Evolutionary conservation across 2,888 invertebrate genomes (phyloP).

Genomic region (Papilio protenor): DNA sequence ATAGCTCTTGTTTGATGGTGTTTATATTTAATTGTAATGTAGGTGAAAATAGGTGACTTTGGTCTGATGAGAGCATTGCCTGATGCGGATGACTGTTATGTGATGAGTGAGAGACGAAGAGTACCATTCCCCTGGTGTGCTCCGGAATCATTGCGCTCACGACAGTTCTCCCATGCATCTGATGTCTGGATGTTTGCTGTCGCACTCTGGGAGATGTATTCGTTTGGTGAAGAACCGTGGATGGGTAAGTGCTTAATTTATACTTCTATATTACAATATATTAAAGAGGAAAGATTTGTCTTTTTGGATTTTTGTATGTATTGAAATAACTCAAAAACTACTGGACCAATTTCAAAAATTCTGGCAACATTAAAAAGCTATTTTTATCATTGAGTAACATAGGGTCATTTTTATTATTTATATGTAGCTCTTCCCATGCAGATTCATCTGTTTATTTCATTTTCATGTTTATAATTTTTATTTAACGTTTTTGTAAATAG

Average conservation of each 20-base stretch:
- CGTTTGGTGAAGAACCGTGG: slow-evolving; percentile 98
- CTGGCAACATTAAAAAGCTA: too few relatives aligned
- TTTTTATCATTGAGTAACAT: too few relatives aligned
- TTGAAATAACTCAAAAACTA: too few relatives aligned
- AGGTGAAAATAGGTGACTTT: slow-evolving; percentile 98
- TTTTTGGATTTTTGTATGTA: too few relatives aligned
- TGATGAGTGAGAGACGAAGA: slow-evolving; percentile 98
- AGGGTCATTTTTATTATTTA: too few relatives aligned
- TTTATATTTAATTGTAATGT: slow-evolving; percentile 18
- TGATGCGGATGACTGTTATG: slow-evolving; percentile 98
- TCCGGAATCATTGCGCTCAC: slow-evolving; percentile 96
- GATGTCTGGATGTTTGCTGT: slow-evolving; percentile 99
- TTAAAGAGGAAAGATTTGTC: too few relatives aligned
- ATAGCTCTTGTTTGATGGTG: neutral
- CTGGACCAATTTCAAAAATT: too few relatives aligned
- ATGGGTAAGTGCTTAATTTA: slow-evolving; percentile 84
- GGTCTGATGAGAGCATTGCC: slow-evolving; percentile 98
- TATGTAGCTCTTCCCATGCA: too few relatives aligned
- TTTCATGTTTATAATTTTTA: too few relatives aligned
- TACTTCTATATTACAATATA: too few relatives aligned
- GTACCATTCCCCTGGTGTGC: slow-evolving; percentile 99
- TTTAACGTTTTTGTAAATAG: too few relatives aligned
- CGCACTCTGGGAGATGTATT: slow-evolving; percentile 98
- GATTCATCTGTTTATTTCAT: too few relatives aligned
- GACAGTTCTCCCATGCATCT: slow-evolving; percentile 97